These are phyloP conservation scores for Athripsodes cinereus DNA, from an alignment of 2,888 invertebrate genomes.

Conservation along the genomic window DNA sequence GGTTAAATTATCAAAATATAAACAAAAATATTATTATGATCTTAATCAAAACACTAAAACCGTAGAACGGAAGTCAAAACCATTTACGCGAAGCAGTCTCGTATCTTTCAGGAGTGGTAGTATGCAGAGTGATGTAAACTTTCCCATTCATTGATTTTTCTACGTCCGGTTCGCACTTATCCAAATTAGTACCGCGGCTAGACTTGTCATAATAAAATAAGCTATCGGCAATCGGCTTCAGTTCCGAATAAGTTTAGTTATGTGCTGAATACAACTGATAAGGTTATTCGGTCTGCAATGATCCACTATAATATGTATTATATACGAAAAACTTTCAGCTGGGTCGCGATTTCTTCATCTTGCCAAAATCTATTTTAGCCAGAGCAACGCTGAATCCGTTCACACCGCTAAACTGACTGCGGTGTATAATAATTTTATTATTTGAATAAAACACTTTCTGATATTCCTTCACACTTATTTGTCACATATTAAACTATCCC, in stretches of 20 bases:
- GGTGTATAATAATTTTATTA: no score
- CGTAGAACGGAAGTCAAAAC: neutral
- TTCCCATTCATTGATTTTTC: no score
- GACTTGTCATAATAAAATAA: no score
- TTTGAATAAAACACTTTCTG: neutral
- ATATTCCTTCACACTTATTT: no score
- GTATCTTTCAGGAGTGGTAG: no score
- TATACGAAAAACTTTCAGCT: neutral
- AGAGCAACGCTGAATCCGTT: conserved; percentile 5
- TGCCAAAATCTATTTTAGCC: conserved; percentile 50
- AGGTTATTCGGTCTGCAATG: neutral
- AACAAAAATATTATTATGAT: neutral
- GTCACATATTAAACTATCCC: no score
- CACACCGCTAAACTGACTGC: neutral
- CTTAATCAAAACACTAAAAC: neutral
- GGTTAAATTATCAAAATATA: neutral
- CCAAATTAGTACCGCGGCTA: no score
- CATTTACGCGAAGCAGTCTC: neutral
- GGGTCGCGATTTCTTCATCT: conserved; percentile 25
- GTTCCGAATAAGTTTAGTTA: no score
- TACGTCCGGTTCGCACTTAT: no score
- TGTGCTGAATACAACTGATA: neutral
- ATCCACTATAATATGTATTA: neutral
- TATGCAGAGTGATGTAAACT: no score
- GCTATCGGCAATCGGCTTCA: no score